phyloP scores from a whole-genome alignment of 2,797 vertebrate species.

The Champsocephalus gunnari region DNA sequence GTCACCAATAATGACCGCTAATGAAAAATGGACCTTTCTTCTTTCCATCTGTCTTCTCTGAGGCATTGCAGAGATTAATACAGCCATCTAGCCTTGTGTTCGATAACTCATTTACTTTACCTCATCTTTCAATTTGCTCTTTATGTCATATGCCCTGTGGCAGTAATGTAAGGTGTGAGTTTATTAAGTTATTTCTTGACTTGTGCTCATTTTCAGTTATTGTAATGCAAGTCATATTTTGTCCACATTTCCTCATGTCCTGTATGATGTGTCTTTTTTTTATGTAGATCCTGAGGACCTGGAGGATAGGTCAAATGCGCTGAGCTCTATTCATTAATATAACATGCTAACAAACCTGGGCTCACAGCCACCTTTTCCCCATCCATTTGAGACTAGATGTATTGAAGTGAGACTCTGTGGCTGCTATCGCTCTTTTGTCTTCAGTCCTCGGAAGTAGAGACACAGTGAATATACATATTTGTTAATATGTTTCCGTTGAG shows the following conservation, averaged over 20 bases:
- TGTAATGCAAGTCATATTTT: slow-evolving; percentile 14
- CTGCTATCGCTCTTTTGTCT: slow-evolving; percentile 69
- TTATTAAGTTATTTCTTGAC: slow-evolving; percentile 19
- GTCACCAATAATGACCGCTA: slow-evolving; percentile 62
- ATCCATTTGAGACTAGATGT: slow-evolving; percentile 67
- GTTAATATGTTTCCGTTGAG: too few species aligned
- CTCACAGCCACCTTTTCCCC: slow-evolving; percentile 58
- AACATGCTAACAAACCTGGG: slow-evolving; percentile 66
- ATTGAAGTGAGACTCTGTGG: slow-evolving; percentile 66
- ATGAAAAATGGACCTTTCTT: slow-evolving; percentile 59
- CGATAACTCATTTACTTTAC: slow-evolving; percentile 74
- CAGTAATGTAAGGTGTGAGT: slow-evolving; percentile 8
- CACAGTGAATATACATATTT: slow-evolving; percentile 11
- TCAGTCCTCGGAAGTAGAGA: slow-evolving; percentile 51
- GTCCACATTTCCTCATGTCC: not conserved
- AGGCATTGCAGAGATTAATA: slow-evolving; percentile 58
- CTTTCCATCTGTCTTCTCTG: slow-evolving; percentile 55
- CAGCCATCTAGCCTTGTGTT: slow-evolving; percentile 50
- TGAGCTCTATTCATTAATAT: slow-evolving; percentile 63
- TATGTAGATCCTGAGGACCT: slow-evolving; percentile 20
- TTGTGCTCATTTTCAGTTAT: slow-evolving; percentile 24
- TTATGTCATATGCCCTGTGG: not conserved
- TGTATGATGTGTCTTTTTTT: not conserved
- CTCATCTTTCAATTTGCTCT: slow-evolving; percentile 49
- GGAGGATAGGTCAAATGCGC: slow-evolving; percentile 47